phyloP scores from a whole-genome alignment of 30 jellyfish, hydroid and myxozoan species.

The Pelagia noctiluca region DNA sequence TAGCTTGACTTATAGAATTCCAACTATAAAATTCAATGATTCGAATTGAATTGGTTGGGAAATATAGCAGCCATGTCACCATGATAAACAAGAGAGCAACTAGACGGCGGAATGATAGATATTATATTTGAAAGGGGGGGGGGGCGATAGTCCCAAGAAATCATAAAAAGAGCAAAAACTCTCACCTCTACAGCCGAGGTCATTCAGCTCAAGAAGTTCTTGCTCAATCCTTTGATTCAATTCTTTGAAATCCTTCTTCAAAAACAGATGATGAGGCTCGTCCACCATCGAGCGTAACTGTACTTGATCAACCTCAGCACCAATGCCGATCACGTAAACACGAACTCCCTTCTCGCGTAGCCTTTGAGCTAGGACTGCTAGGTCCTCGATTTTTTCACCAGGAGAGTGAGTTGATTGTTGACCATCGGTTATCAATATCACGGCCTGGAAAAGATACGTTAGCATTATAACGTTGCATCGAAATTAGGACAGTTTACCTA shows the following conservation, averaged over 20 bases:
- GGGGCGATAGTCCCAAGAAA: background rate
- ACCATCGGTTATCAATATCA: constrained; percentile 90
- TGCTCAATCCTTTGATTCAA: constrained; percentile 67
- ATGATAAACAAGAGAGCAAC: too few relatives aligned
- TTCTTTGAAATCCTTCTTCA: constrained; percentile 71
- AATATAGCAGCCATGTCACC: too few relatives aligned
- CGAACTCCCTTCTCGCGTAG: constrained; percentile 69
- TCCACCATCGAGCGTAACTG: constrained; percentile 76
- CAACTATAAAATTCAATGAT: too few relatives aligned
- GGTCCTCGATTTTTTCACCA: constrained; percentile 46
- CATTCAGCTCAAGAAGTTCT: constrained; percentile 71
- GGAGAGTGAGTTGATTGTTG: constrained; percentile 68
- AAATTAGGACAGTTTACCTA: background rate
- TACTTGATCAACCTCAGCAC: constrained; percentile 73
- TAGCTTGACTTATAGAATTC: too few relatives aligned
- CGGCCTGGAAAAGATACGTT: constrained; percentile 51
- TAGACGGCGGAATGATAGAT: too few relatives aligned
- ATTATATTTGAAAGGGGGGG: too few relatives aligned
- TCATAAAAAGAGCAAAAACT: background rate
- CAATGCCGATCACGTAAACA: constrained; percentile 85
- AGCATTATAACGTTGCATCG: background rate
- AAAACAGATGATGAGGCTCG: constrained; percentile 61
- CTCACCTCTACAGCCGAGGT: constrained; percentile 88
- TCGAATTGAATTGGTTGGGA: too few relatives aligned
- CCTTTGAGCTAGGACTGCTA: constrained; percentile 58